Evolutionary conservation across 2,797 vertebrate species (phyloP).

Genomic region (Tapera naevia): DNA sequence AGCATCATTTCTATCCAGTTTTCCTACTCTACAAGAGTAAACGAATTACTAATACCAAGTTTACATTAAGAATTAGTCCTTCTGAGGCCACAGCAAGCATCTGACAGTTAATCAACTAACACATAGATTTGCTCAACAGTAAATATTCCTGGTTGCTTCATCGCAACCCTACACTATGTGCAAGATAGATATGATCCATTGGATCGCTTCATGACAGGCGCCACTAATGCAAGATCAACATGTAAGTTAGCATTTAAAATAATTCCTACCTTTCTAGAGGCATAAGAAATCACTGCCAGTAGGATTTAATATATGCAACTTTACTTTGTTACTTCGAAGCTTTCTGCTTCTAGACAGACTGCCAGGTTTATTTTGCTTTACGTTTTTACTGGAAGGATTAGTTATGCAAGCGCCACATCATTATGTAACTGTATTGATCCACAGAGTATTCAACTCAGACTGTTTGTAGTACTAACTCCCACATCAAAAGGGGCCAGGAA

Average conservation of each 20-base stretch:
- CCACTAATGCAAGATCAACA: not conserved
- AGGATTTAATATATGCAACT: not conserved
- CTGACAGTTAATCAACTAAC: not conserved
- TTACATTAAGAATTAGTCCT: not conserved
- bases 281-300: not conserved
- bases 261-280: not conserved
- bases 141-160: not conserved
- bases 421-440: not conserved
- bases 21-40: not conserved
- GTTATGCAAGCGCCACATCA: not conserved
- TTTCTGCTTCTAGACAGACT: not conserved
- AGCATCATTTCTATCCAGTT: not conserved
- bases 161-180: not conserved
- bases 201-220: accelerated
- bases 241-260: not conserved
- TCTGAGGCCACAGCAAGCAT: not conserved
- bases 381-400: not conserved
- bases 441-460: not conserved
- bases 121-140: not conserved
- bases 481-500: not conserved
- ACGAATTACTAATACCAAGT: not conserved
- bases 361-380: not conserved
- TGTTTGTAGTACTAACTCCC: not conserved
- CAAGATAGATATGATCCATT: not conserved
- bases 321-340: too few species aligned